Conservation (phyloP, 2,888 invertebrate species). For the Agrochola macilenta region DNA sequence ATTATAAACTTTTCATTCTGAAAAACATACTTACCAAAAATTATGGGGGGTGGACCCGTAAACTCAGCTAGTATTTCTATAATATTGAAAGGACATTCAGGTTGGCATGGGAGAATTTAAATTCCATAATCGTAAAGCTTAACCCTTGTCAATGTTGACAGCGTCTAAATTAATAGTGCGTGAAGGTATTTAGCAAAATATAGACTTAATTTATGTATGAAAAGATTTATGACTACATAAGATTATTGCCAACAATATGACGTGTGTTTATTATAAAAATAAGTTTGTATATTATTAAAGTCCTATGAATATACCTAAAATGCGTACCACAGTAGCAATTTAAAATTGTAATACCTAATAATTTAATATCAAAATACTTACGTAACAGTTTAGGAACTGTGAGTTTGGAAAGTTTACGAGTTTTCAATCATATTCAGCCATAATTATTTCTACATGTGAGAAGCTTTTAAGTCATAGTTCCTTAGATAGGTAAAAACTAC, state of each 20-base stretch:
- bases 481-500: background rate
- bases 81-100: constrained; percentile 52
- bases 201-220: constrained; percentile 71
- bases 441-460: background rate
- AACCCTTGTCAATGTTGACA: constrained; percentile 85
- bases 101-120: constrained; percentile 74
- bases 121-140: constrained; percentile 80
- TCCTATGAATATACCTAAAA: background rate
- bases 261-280: constrained; percentile 24
- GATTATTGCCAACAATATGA: constrained; percentile 46
- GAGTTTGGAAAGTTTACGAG: no score
- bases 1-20: background rate
- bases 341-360: background rate
- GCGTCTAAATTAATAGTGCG: constrained; percentile 84
- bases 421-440: background rate
- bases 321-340: constrained; percentile 11
- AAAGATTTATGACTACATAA: constrained; percentile 64
- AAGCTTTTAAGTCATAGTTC: background rate
- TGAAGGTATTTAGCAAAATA: constrained; percentile 82
- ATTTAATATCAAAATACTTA: background rate
- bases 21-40: background rate
- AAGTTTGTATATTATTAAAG: background rate
- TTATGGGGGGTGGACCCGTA: background rate
- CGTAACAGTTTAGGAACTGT: background rate
- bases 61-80: constrained; percentile 24